These are phyloP conservation scores for Diachasma alloeum DNA, from an alignment of 1,140 invertebrate genomes.

Conservation along the genomic window DNA sequence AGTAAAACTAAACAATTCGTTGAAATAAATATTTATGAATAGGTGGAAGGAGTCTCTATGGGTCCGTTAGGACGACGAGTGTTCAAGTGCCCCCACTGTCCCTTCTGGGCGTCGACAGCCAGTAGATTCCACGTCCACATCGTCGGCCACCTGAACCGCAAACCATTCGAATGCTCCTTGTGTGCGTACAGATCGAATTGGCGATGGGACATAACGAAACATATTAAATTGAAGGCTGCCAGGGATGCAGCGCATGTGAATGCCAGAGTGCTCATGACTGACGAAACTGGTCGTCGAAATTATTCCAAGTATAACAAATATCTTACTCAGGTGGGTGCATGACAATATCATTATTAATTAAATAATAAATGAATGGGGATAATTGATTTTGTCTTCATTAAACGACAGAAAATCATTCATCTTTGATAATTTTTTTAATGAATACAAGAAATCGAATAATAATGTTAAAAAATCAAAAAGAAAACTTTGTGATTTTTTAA, in stretches of 20 bases:
- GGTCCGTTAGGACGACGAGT: conserved; percentile 67
- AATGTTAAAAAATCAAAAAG: too few species aligned
- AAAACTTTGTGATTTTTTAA: too few species aligned
- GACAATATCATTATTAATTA: too few species aligned
- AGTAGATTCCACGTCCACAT: conserved; percentile 93
- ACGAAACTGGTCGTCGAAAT: conserved; percentile 88
- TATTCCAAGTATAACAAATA: conserved; percentile 93
- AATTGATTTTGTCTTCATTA: too few species aligned
- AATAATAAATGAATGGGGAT: too few species aligned
- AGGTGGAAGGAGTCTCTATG: conserved; percentile 54
- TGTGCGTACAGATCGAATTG: conserved; percentile 94
- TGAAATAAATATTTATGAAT: neutral
- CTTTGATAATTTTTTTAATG: too few species aligned
- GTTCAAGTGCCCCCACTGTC: conserved; percentile 89
- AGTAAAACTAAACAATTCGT: too few species aligned
- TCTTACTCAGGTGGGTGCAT: conserved; percentile 72
- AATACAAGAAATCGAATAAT: too few species aligned
- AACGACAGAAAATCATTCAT: too few species aligned
- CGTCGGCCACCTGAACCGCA: conserved; percentile 89
- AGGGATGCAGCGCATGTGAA: conserved; percentile 80
- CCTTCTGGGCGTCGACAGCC: conserved; percentile 90
- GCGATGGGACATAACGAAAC: conserved; percentile 96
- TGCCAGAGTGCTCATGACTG: conserved; percentile 86
- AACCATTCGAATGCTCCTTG: conserved; percentile 93
- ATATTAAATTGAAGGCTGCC: conserved; percentile 88